Base-by-base conservation (phyloP, 2,797 vertebrate species). In the Leptatherina wallacei region DNA sequence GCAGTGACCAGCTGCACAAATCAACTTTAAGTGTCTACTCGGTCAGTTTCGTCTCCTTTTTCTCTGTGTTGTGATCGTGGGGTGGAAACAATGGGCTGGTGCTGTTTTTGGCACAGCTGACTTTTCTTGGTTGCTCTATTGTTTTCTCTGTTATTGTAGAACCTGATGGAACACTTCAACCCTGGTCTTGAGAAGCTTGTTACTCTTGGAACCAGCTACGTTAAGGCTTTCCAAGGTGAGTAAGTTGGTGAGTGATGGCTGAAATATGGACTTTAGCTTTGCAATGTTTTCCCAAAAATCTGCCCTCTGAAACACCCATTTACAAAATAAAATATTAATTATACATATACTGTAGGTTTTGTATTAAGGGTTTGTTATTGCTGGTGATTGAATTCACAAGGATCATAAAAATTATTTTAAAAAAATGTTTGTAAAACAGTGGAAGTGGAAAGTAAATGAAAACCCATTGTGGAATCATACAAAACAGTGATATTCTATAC, bases 161-260 rank as follows among this genome's bases (percentile, higher is more conserved):
- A 94, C 75, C 95, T 99, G 78, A 93, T 96, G 95, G 96, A 98
- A 69, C 95, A 96, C 75, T 99, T 99, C 90, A 99, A 99, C 83
- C 98, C 98, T 0, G 95, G 96, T 2, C 94, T 99, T 69, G 96
- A 98, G 91, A 97, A 96, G 71, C 94, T 99, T 47, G 96, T 97
- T 56, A 94, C 96, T 75, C 92, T 99, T 47, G 98, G 98, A 14
- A 97, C 96, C 92, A 96, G 96, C 88, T 99, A 99, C 47, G 88
- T 98, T 62, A 95, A 93, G 69, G 96, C 97, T 75, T 97, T 99
- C 83, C 95, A 96, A 0, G 96, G 98, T 99, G 81, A 95, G 88
- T 16, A 16, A 61, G 8, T 52, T n/a, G 55, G 38, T 56, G 54
- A 51, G 36, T 30, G 30, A 22, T 14, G 20, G 20, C 7, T 56